Percentiles rank a stretch among this genome's conserved stretches.
phyloP scores from a whole-genome alignment of 2,888 invertebrate species.

The Anoncus sp. region DNA sequence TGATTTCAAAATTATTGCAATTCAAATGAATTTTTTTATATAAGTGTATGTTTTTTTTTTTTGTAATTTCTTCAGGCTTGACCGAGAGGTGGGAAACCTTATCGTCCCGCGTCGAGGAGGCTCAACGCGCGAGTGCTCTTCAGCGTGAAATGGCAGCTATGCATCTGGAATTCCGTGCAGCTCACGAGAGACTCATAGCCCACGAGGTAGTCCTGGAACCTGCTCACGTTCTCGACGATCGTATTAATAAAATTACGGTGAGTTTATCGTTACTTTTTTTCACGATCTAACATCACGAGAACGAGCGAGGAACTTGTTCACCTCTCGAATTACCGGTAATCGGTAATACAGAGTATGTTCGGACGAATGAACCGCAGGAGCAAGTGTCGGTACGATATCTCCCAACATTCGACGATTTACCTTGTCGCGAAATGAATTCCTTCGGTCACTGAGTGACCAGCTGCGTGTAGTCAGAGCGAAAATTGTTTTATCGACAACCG shows the following conservation, averaged over 20 bases:
- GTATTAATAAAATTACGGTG: constrained; percentile 83
- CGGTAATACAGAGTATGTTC: constrained; percentile 26
- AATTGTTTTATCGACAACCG: constrained; percentile 39
- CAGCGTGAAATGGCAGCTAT: constrained; percentile 81
- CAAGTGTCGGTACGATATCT: constrained; percentile 45
- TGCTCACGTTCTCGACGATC: constrained; percentile 81
- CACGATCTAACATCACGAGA: neutral
- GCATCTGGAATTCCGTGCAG: constrained; percentile 78
- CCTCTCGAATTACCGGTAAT: constrained; percentile 29
- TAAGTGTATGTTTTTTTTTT: constrained; percentile 6
- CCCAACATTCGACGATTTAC: neutral
- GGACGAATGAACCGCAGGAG: neutral
- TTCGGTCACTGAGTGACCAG: neutral
- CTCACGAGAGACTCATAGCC: constrained; percentile 77
- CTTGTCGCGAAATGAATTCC: constrained; percentile 4
- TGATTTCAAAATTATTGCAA: neutral
- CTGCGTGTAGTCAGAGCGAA: neutral
- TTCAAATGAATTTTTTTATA: neutral
- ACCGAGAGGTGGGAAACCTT: constrained; percentile 83
- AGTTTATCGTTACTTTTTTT: constrained; percentile 65
- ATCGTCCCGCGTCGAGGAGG: constrained; percentile 81
- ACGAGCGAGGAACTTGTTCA: neutral
- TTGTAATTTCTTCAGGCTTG: constrained; percentile 79
- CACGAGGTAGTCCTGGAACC: constrained; percentile 78
- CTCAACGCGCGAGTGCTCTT: constrained; percentile 80